A percentile compares a stretch with the other conserved stretches of the same genome.
These are phyloP conservation scores for Riptortus pedestris DNA, from an alignment of 1,140 invertebrate genomes.

Conservation along the genomic window DNA sequence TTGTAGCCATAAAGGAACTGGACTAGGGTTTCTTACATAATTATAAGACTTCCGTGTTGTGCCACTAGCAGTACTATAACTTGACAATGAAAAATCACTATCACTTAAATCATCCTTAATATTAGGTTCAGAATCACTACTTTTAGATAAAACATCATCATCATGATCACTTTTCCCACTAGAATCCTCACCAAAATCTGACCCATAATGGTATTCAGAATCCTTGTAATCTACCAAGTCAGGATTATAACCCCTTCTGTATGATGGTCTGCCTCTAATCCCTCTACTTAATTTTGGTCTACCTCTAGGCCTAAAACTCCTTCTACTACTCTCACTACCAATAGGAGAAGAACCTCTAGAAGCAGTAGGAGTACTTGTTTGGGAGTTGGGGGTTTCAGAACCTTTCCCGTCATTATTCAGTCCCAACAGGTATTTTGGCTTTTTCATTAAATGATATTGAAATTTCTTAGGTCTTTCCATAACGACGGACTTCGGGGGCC, in stretches of 20 bases:
- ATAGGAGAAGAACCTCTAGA: conserved; percentile 64
- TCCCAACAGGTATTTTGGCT: conserved; percentile 68
- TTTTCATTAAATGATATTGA: conserved; percentile 78
- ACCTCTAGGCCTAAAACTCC: conserved; percentile 44
- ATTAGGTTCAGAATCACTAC: conserved; percentile 52
- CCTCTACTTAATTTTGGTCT: conserved; percentile 32
- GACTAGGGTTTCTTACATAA: conserved; percentile 55
- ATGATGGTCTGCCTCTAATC: conserved; percentile 39
- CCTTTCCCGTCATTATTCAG: conserved; percentile 52
- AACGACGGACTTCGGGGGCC: conserved; percentile 76
- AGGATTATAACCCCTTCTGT: conserved; percentile 59
- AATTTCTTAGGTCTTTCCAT: conserved; percentile 72
- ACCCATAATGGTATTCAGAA: conserved; percentile 81
- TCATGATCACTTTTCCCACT: conserved; percentile 67
- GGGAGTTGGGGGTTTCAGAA: conserved; percentile 47
- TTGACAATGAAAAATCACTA: conserved; percentile 72
- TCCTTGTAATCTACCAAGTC: conserved; percentile 61
- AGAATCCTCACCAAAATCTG: conserved; percentile 75
- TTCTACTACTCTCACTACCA: conserved; percentile 54
- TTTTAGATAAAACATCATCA: conserved; percentile 53
- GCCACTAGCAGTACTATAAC: conserved; percentile 58
- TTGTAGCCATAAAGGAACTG: conserved; percentile 78
- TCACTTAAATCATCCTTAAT: conserved; percentile 58
- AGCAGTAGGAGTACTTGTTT: conserved; percentile 62
- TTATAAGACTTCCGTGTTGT: conserved; percentile 44